These are phyloP conservation scores for Iguana delicatissima DNA, from an alignment of 2,797 vertebrate genomes.

Conservation along the genomic window DNA sequence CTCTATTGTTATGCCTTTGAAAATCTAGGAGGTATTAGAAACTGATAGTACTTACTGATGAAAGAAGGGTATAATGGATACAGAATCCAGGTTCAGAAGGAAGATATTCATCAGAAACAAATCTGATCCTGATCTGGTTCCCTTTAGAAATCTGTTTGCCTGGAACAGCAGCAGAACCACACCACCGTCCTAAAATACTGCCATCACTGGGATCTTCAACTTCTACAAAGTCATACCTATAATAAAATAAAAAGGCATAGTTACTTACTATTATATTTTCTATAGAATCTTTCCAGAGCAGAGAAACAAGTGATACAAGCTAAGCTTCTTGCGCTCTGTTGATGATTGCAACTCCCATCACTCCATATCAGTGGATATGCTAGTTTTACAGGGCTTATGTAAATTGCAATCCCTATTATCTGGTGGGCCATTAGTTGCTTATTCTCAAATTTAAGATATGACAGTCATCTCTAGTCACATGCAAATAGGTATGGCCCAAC, in stretches of 20 bases:
- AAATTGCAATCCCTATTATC: not conserved
- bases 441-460: too few species aligned
- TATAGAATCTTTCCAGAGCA: conserved; percentile 24
- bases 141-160: conserved; percentile 89
- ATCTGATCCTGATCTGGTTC: conserved; percentile 93
- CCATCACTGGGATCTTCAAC: conserved; percentile 92
- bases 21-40: conserved; percentile 29
- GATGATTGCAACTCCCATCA: not conserved
- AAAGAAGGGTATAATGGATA: conserved; percentile 90
- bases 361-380: not conserved
- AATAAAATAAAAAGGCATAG: conserved; percentile 58
- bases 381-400: not conserved
- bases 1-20: conserved; percentile 47
- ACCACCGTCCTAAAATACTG: conserved; percentile 93
- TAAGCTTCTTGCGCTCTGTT: not conserved
- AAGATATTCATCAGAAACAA: conserved; percentile 97
- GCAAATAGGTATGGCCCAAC: not conserved
- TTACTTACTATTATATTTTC: conserved; percentile 34
- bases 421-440: not conserved
- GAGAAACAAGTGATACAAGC: conserved; percentile 30
- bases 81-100: conserved; percentile 96
- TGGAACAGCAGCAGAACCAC: conserved; percentile 88
- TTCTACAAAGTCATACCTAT: conserved; percentile 98
- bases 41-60: conserved; percentile 84
- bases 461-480: not conserved